Conservation (phyloP, 2,797 vertebrate species). For the Brachyrhaphis roseni region DNA sequence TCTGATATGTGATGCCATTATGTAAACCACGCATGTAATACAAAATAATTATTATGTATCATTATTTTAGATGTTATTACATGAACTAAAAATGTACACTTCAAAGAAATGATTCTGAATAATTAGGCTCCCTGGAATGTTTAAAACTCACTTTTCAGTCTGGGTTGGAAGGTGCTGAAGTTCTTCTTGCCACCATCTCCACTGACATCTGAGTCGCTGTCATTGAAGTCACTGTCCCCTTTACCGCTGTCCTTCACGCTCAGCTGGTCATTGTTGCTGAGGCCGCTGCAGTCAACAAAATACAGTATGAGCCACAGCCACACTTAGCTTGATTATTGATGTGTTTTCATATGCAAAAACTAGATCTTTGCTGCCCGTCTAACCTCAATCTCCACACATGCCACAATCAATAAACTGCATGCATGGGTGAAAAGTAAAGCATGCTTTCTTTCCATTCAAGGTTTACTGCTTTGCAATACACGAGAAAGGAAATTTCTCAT, state of each 20-base stretch:
- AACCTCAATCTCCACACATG: slow-evolving; percentile 51
- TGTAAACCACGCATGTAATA: background rate
- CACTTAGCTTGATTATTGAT: slow-evolving; percentile 77
- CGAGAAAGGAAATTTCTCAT: slow-evolving; percentile 31
- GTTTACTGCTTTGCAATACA: slow-evolving; percentile 43
- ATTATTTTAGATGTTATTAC: background rate
- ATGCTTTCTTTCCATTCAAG: slow-evolving; percentile 23
- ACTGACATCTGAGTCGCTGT: slow-evolving; percentile 80
- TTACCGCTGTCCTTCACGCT: slow-evolving; percentile 86
- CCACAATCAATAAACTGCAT: slow-evolving; percentile 39
- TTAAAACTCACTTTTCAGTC: slow-evolving; percentile 71
- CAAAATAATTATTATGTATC: background rate
- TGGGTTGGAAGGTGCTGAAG: slow-evolving; percentile 73
- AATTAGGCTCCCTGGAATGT: background rate
- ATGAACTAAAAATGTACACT: background rate
- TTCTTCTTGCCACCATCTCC: slow-evolving; percentile 75
- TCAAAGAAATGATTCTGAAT: background rate
- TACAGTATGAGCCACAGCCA: slow-evolving; percentile 61
- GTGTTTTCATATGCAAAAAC: slow-evolving; percentile 34
- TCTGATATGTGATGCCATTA: background rate
- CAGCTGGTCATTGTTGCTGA: slow-evolving; percentile 79
- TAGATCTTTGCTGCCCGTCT: slow-evolving; percentile 29
- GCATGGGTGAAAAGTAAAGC: slow-evolving; percentile 39
- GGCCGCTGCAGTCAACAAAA: slow-evolving; percentile 75
- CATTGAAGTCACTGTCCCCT: slow-evolving; percentile 86